These are phyloP conservation scores for Eonycteris spelaea DNA, from an alignment of 2,113 vertebrate species.

Conservation along the genomic window DNA sequence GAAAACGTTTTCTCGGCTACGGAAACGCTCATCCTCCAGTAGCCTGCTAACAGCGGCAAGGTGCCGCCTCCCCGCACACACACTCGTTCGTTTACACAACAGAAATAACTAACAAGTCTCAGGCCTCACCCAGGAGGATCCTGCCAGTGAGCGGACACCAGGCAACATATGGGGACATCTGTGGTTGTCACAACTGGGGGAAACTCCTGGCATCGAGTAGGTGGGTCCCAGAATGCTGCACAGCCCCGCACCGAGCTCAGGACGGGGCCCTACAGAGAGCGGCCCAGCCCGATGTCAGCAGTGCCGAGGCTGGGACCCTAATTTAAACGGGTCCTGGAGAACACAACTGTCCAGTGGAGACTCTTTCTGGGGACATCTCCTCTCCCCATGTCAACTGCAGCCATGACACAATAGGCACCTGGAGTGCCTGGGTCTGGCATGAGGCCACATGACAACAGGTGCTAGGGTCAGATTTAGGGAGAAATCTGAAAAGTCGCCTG, in stretches of 20 bases:
- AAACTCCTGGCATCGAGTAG: not conserved
- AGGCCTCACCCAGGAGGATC: not conserved
- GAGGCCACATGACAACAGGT: not conserved
- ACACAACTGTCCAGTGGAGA: fast-evolving
- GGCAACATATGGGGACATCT: not conserved
- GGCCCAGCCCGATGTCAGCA: not conserved
- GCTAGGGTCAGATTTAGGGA: not conserved
- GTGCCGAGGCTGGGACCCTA: fast-evolving
- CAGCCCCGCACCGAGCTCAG: not conserved
- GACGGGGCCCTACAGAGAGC: fast-evolving
- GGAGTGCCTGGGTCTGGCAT: too few species aligned
- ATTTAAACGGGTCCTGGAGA: not conserved
- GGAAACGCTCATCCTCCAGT: not conserved
- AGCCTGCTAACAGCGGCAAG: not conserved
- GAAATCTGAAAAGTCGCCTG: not conserved
- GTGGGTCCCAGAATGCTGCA: not conserved
- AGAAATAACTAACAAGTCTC: not conserved
- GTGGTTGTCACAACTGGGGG: not conserved
- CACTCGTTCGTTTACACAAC: too few species aligned
- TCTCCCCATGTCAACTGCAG: not conserved
- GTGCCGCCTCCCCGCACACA: not conserved
- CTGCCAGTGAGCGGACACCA: too few species aligned
- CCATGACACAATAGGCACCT: fast-evolving
- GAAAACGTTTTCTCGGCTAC: not conserved
- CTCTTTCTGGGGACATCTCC: not conserved